Evolutionary conservation across 2,797 vertebrate species (phyloP), one percentile per base, ranked within the genome.

Genomic region (Mastacembelus armatus): DNA sequence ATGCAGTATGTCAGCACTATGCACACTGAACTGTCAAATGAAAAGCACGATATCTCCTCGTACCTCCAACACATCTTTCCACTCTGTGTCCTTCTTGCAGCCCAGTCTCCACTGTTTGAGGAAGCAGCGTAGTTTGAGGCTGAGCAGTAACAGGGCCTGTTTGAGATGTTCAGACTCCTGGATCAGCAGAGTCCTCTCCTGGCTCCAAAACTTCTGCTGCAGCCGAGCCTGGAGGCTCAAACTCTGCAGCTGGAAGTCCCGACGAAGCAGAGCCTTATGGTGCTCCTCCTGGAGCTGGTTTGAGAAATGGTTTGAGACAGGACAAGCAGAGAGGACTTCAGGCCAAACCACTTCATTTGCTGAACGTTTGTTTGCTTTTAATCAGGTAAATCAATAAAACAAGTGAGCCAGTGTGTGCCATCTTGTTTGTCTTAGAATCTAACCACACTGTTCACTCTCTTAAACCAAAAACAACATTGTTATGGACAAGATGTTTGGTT

Each of bases 211-310:
- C 86, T 95, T 98, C 89, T 96, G 96, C 88, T 99, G 98, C 66
- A 99, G 93, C 7, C 96, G 90, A 3, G 95, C 94, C 92, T 99
- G 96, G 14, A 99, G 94, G 66, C 94, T 96, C 78, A 98, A 85
- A 81, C 97, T 99, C 94, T 99, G 97, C 71, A 98, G 93, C 90
- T 99, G 96, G 32, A 99, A 99, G 85, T 99, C 97, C 18, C 95
- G 89, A 18, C 93, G 91, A 74, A 98, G 88, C 80, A 98, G 90
- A 0, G 94, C 95, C 89, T 96, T 99, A 91, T 97, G 97, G 79
- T 98, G 96, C 86, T 99, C 96, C 40, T 97, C 96, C 80, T 96
- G 96, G 61, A 98, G 89, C 96, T 98, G 85, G 3, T 15, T 8
- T 57, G 50, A 49, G 2, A 36, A 1, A 43, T 7, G 18, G 16